Conservation (phyloP, 1,140 invertebrate genomes). For the Ladona fulva region DNA sequence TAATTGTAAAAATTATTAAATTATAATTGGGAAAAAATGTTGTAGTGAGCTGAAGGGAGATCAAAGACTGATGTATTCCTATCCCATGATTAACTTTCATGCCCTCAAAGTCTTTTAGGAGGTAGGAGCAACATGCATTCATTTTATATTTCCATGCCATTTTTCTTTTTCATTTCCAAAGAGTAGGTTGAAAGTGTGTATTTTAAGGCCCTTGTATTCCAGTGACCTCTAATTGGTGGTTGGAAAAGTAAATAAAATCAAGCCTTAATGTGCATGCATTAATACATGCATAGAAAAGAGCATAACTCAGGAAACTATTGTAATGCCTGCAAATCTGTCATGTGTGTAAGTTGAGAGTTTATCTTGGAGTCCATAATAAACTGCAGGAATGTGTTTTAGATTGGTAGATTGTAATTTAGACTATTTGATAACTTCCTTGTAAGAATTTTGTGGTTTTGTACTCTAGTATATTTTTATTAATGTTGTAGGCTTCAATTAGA, state of each 20-base stretch:
- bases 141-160: background rate
- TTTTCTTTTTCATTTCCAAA: background rate
- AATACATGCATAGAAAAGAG: background rate
- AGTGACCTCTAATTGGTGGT: background rate
- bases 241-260: background rate
- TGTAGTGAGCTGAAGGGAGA: too few relatives aligned
- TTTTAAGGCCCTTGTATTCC: background rate
- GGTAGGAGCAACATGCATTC: background rate
- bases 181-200: background rate
- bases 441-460: too few relatives aligned
- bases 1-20: too few relatives aligned
- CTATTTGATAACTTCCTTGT: too few relatives aligned
- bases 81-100: slow-evolving; percentile 8
- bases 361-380: background rate
- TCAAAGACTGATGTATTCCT: background rate
- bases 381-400: background rate
- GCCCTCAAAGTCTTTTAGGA: background rate
- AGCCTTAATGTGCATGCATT: background rate
- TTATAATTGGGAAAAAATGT: too few relatives aligned
- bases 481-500: too few relatives aligned
- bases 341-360: background rate
- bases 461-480: too few relatives aligned
- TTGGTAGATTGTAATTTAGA: background rate
- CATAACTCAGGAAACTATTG: background rate
- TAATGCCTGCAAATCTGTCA: background rate